Base-by-base conservation (phyloP, 2,113 vertebrate genomes). In the Lethenteron camtschaticum region DNA sequence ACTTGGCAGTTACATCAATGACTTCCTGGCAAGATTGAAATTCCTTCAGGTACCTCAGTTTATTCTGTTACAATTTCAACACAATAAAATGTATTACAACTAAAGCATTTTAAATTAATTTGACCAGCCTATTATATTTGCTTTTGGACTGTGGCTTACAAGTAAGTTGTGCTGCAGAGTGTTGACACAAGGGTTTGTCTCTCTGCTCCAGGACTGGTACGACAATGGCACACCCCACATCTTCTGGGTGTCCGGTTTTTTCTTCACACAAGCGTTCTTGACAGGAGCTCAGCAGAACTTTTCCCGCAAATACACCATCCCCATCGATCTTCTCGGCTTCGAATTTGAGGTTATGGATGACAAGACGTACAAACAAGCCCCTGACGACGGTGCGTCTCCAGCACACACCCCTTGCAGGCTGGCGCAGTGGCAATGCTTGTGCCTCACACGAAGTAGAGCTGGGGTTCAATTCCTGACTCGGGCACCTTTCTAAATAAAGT, bases 181-280 rank as follows among this genome's bases (percentile, higher is more conserved):
- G 14, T 66, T 66, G 14, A 66, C 14, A 66, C 60, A 66, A n/a
- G 18, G 60, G 14, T 66, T 9, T n/a, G 14, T 6, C 14, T 66
- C 18, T n/a, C 18, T 14, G 60, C 60, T n/a, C 18, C 72, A 89
- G 88, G 78, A 79, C 55, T 92, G 88, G 86, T 85, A 83, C 2
- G 83, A 87, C 24, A 60, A 79, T 0, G 86, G 84, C 13, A 80
- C 77, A 1, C 87, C 87, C 2, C 78, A 85, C 0, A 80, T 83
- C 9, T 90, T 88, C 77, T 91, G 87, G 87, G 75, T 92, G 10
- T 92, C 88, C 1, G 88, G 86, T 11, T 89, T 92, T 78, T 92
- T 91, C 84, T 92, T 92, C 81, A 88, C 87, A 1, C 87, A 90
- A 80, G 88, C 86, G 2, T 92, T 92, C 76, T 77, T 95, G 76